phyloP scores from a whole-genome alignment of 2,113 vertebrate species.

The Aptenodytes patagonicus region DNA sequence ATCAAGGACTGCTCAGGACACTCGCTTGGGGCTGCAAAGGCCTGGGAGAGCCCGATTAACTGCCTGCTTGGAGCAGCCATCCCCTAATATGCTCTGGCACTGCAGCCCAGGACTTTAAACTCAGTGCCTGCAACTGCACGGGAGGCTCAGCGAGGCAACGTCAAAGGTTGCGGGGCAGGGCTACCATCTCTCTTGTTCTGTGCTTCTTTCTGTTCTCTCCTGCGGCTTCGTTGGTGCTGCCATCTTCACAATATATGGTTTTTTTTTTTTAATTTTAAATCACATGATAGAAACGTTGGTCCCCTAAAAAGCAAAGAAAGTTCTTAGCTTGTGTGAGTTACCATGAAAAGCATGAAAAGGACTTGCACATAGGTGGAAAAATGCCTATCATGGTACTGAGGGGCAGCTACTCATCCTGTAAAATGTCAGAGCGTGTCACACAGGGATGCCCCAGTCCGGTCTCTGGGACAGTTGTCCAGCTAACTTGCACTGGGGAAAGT shows the following conservation, averaged over 20 bases:
- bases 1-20: not conserved
- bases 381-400: not conserved
- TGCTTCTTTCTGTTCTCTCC: not conserved
- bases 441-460: not conserved
- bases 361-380: not conserved
- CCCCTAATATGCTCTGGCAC: not conserved
- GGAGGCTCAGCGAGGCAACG: not conserved
- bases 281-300: not conserved
- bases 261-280: not conserved
- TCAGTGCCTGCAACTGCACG: accelerated
- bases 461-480: not conserved
- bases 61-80: not conserved
- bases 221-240: not conserved
- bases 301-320: not conserved
- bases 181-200: accelerated
- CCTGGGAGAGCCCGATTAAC: not conserved
- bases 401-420: not conserved
- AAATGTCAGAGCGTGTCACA: not conserved
- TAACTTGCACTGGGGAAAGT: not conserved
- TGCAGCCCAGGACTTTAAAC: not conserved
- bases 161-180: not conserved
- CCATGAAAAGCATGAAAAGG: not conserved
- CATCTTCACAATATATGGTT: not conserved
- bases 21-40: not conserved
- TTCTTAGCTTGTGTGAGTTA: not conserved